Evolutionary conservation across 2,113 vertebrate species (phyloP).

Genomic region (Macaca nemestrina): DNA sequence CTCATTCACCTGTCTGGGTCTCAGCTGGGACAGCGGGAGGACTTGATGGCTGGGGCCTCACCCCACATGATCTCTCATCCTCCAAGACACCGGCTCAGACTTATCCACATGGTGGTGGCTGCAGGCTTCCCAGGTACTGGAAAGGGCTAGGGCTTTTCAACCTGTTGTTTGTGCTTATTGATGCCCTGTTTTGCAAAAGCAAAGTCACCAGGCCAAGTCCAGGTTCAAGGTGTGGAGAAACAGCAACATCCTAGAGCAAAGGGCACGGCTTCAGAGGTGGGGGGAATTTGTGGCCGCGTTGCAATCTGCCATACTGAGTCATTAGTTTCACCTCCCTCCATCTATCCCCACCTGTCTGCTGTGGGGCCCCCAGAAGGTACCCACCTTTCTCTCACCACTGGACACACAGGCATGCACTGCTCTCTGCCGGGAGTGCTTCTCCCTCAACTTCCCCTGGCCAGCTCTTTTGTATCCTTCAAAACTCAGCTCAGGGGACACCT

Average conservation of each 20-base stretch:
- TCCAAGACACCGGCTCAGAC: neutral
- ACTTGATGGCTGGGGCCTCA: neutral
- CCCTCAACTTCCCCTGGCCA: neutral
- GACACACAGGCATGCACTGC: too few relatives aligned
- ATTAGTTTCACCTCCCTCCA: neutral
- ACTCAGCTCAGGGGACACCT: neutral
- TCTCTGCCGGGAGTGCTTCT: too few relatives aligned
- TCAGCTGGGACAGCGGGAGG: neutral
- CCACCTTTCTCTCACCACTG: neutral
- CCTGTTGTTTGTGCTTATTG: neutral
- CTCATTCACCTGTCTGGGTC: neutral
- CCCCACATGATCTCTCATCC: too few relatives aligned
- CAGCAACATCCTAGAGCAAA: neutral
- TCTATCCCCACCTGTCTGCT: neutral
- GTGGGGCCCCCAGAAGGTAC: neutral
- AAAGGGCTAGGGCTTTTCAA: neutral
- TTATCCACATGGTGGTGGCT: neutral
- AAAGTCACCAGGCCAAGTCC: neutral
- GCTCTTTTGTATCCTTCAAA: neutral
- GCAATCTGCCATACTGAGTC: too few relatives aligned
- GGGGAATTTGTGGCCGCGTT: neutral
- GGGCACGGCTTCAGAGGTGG: fast-evolving
- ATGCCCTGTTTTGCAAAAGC: neutral
- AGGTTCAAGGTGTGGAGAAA: neutral
- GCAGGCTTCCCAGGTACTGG: neutral